Evolutionary conservation across 2,888 invertebrate genomes (phyloP).

Genomic region (Acleris emargana): DNA sequence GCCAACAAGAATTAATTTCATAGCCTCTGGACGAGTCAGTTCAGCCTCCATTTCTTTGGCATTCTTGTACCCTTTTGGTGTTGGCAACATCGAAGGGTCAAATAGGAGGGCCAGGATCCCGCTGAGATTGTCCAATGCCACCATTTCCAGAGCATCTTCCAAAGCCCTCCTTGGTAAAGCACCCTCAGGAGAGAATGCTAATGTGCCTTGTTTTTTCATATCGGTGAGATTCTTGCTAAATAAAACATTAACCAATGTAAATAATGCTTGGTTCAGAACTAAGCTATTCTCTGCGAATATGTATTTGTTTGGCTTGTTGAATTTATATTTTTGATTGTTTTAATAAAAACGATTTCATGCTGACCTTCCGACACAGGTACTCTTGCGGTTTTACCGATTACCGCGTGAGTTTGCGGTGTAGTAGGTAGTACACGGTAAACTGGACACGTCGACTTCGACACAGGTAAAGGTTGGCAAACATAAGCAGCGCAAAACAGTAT

Average conservation of each 20-base stretch:
- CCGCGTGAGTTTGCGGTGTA: no score
- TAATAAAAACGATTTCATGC: no score
- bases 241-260: background rate
- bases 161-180: conserved; percentile 67
- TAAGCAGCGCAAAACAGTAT: no score
- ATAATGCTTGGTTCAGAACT: no score
- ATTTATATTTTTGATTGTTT: no score
- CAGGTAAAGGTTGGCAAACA: no score
- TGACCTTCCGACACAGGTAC: no score
- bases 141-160: conserved; percentile 66
- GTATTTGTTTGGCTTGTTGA: no score
- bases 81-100: conserved; percentile 65
- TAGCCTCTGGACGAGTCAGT: conserved; percentile 69
- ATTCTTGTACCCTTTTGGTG: conserved; percentile 70
- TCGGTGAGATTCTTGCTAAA: conserved; percentile 57
- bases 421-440: no score
- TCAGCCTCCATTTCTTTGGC: conserved; percentile 66
- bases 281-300: no score
- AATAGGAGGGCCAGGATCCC: conserved; percentile 65
- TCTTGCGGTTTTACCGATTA: no score
- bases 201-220: conserved; percentile 63
- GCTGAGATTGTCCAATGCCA: conserved; percentile 71
- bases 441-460: no score
- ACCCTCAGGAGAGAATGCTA: conserved; percentile 77
- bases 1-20: conserved; percentile 73